Base-by-base conservation (phyloP, 1,140 invertebrate genomes). In the Proctacanthus coquilletti region DNA sequence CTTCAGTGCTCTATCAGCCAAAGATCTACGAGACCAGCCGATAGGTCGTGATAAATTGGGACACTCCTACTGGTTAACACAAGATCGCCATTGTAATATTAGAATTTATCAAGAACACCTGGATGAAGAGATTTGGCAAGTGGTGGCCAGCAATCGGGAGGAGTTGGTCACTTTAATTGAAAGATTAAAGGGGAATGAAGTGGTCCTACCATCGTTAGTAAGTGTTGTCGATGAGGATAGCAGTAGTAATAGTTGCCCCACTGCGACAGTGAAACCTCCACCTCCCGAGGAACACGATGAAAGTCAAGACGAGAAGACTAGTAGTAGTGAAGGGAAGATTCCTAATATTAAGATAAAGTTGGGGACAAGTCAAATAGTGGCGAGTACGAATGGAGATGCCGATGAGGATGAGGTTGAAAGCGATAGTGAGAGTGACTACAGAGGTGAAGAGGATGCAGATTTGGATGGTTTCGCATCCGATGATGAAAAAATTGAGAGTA, bases 61-160 rank as follows among this genome's bases (percentile, higher is more conserved):
- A 6, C 72, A 84, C 53, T 69, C 77, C 5, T 98, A 98, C 61
- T 97, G 92, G 91, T 80, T 81, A 52, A 84, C 94, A 50, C 66
- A 87, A 41, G 92, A 97, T 60, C 72, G 79, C 44, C 79, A 85
- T 38, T 75, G 77, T 47, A 92, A 95, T 65, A 68, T 97, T 29
- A 71, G 86, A 43, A 73, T 98, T 17, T 98, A 94, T 59, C 78
- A 79, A 51, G 92, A 97, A 66, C 87, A 96, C 56, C 73, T 84
- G 38, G 92, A 96, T 65, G 91, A 96, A 53, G 88, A 95, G 56
- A 87, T 84, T 13, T 97, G 91, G 91, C 76, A 84, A 54, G 65
- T 96, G 25, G 78, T 95, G 43, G 91, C 88, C 42, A 85, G 75
- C 77, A 79, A 78, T 54, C 63, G 80, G 36, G 76, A 82, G 43